Evolutionary conservation across 2,113 vertebrate genomes (phyloP).

Genomic region (Oryctolagus cuniculus): mOryCun1.1 NC_091435.1:161012001-161012500

Average conservation of each 20-base stretch:
- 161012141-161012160: neutral
- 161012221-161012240: constrained; percentile 32
- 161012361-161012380: constrained; percentile 57
- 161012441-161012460: neutral
- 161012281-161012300: constrained; percentile 58
- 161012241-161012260: constrained; percentile 65
- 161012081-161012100: neutral
- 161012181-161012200: neutral
- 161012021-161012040: neutral
- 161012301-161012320: constrained; percentile 67
- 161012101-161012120: neutral
- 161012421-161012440: neutral
- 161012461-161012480: neutral
- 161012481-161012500: neutral
- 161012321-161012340: constrained; percentile 65
- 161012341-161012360: constrained; percentile 67
- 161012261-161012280: constrained; percentile 61
- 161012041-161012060: accelerated
- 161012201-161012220: neutral
- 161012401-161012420: constrained; percentile 27
- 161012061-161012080: neutral
- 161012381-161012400: constrained; percentile 51
- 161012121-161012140: neutral
- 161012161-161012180: neutral
- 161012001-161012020: neutral